Evolutionary conservation across 2,113 vertebrate species (phyloP).

Genomic region (Variabilichromis moorii): DNA sequence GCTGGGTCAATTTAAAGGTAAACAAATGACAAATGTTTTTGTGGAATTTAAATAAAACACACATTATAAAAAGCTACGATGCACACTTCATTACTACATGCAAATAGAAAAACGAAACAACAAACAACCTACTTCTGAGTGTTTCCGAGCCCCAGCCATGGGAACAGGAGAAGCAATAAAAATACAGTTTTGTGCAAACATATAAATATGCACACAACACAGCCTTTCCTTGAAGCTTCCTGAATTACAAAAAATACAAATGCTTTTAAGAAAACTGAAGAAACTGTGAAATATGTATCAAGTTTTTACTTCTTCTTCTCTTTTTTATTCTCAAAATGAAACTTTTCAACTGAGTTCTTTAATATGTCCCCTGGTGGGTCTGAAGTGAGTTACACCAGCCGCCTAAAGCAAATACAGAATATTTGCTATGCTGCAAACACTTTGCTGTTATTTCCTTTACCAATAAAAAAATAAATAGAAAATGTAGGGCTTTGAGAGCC

Average conservation of each 20-base stretch:
- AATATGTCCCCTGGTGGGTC: conserved; percentile 17
- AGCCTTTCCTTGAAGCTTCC: neutral
- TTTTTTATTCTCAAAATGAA: neutral
- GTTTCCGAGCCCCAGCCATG: neutral
- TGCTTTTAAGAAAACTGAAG: neutral
- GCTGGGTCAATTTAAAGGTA: neutral
- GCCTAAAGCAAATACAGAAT: conserved; percentile 43
- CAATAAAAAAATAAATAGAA: neutral
- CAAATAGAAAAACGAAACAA: neutral
- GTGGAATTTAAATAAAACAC: neutral
- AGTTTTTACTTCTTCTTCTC: neutral
- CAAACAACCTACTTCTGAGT: neutral
- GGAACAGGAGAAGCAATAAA: neutral
- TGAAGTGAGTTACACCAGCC: conserved; percentile 37
- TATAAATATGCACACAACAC: neutral
- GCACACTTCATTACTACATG: neutral
- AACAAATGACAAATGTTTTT: neutral
- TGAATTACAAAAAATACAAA: neutral
- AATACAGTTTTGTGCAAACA: neutral
- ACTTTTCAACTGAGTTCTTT: conserved; percentile 8
- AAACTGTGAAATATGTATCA: neutral
- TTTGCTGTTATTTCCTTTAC: conserved; percentile 6
- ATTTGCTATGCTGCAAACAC: conserved; percentile 1
- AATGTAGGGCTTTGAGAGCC: neutral
- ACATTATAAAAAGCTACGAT: neutral